Evolutionary conservation across 2,113 vertebrate species (phyloP).

Genomic region (Albula glossodonta): DNA sequence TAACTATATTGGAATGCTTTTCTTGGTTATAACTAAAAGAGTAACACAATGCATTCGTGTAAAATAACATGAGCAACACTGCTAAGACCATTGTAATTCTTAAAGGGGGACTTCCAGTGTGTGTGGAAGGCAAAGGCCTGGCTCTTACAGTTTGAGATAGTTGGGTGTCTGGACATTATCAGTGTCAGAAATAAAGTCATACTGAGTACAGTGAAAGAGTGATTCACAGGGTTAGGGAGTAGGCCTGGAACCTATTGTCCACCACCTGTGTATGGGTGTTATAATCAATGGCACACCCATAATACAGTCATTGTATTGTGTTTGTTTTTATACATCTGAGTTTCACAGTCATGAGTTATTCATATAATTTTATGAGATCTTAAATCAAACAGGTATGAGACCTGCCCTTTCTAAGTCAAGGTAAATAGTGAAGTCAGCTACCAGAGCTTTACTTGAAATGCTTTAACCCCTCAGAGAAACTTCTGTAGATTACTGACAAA

Average conservation of each 20-base stretch:
- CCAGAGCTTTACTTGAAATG: background rate
- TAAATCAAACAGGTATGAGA: background rate
- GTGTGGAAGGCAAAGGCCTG: too few species aligned
- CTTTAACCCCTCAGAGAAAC: background rate
- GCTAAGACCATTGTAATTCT: too few species aligned
- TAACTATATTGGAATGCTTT: too few species aligned
- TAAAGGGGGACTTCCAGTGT: too few species aligned
- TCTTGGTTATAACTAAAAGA: too few species aligned
- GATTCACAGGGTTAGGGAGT: background rate
- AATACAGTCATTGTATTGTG: background rate
- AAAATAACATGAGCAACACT: too few species aligned
- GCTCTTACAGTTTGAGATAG: too few species aligned
- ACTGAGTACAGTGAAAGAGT: too few species aligned
- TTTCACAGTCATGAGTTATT: background rate
- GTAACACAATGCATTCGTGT: too few species aligned
- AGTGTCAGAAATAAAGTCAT: too few species aligned
- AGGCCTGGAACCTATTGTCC: background rate
- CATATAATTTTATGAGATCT: background rate
- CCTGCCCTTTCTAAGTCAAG: background rate
- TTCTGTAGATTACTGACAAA: too few species aligned
- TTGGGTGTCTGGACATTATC: too few species aligned
- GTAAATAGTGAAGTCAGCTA: background rate
- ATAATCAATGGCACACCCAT: background rate
- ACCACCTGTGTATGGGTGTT: background rate
- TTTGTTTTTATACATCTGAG: background rate